Percentiles rank a stretch among this genome's conserved stretches.
Evolutionary conservation across 1,140 invertebrate species (phyloP).

Genomic region (Pachypeltis micranthus): DNA sequence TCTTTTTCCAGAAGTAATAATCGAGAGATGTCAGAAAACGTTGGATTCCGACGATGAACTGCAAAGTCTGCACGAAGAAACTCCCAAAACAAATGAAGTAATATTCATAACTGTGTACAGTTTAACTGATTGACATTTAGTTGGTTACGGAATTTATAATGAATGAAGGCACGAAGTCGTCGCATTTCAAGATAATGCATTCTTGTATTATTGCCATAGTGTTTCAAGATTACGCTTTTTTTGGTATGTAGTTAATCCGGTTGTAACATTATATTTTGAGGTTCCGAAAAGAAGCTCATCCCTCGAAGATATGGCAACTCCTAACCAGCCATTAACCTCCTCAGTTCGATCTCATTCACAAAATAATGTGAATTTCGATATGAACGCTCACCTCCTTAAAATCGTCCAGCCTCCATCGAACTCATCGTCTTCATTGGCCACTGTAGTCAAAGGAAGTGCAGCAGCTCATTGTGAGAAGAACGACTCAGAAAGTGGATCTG

Average conservation of each 20-base stretch:
- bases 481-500: not conserved
- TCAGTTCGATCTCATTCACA: constrained; percentile 23
- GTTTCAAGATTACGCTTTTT: not conserved
- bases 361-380: constrained; percentile 16
- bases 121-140: not conserved
- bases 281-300: constrained; percentile 21
- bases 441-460: constrained; percentile 21
- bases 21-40: not conserved
- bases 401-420: constrained; percentile 18
- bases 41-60: not conserved
- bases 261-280: not conserved
- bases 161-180: too few relatives aligned
- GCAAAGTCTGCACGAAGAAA: not conserved
- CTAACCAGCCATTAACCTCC: not conserved
- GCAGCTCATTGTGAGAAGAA: not conserved
- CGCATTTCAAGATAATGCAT: too few relatives aligned
- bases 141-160: not conserved
- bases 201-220: too few relatives aligned
- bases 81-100: not conserved
- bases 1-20: constrained; percentile 22
- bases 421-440: constrained; percentile 24
- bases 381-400: not conserved
- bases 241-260: not conserved
- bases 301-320: constrained; percentile 17
- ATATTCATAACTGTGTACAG: not conserved